Evolutionary conservation across 2,888 invertebrate species (phyloP).

Genomic region (Dasypogon diadema): DNA sequence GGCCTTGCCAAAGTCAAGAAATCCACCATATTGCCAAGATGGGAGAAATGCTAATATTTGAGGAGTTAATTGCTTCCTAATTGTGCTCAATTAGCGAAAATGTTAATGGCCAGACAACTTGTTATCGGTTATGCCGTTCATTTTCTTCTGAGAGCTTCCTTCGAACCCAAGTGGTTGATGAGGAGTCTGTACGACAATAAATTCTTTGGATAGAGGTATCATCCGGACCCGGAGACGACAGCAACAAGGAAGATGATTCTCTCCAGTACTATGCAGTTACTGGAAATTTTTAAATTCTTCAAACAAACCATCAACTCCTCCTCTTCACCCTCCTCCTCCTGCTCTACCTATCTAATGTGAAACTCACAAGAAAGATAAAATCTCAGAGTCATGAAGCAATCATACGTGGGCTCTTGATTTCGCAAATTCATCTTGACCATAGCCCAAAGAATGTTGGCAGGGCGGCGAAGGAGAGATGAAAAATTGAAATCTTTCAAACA

Average conservation of each 20-base stretch:
- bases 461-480: slow-evolving; percentile 41
- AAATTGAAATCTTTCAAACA: slow-evolving; percentile 50
- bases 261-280: not conserved
- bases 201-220: not conserved
- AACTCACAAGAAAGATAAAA: slow-evolving; percentile 17
- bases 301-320: slow-evolving; percentile 10
- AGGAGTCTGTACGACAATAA: not conserved
- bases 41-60: slow-evolving; percentile 52
- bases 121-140: slow-evolving; percentile 22
- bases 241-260: slow-evolving; percentile 6
- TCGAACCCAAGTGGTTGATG: not conserved
- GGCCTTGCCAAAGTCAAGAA: not conserved
- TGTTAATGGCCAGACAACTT: slow-evolving; percentile 46
- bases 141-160: slow-evolving; percentile 3
- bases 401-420: slow-evolving; percentile 23
- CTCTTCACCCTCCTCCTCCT: not conserved
- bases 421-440: slow-evolving; percentile 40
- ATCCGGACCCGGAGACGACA: not conserved
- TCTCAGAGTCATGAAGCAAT: slow-evolving; percentile 31
- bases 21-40: not conserved
- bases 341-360: not conserved
- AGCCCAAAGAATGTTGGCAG: not conserved
- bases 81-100: slow-evolving; percentile 52
- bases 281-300: slow-evolving; percentile 33
- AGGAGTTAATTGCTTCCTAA: slow-evolving; percentile 51